These are phyloP conservation scores for Embidobia sp. DNA, from an alignment of 2,888 invertebrate species.

Conservation along the genomic window DNA sequence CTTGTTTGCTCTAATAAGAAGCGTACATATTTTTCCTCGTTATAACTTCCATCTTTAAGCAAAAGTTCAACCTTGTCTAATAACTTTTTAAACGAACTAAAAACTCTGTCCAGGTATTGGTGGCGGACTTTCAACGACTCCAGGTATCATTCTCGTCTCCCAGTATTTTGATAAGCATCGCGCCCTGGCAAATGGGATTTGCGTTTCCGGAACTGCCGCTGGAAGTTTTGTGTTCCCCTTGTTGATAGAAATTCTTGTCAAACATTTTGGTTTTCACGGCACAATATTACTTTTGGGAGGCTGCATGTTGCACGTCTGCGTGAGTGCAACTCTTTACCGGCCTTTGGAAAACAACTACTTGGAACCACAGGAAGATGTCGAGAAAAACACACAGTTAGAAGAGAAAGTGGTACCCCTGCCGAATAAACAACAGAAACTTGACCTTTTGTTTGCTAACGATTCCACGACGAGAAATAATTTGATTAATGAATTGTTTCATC, in stretches of 20 bases:
- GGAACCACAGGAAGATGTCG: slow-evolving; percentile 19
- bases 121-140: slow-evolving; percentile 90
- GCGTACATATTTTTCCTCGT: too few species aligned
- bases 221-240: slow-evolving; percentile 91
- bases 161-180: slow-evolving; percentile 91
- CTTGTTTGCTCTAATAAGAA: too few species aligned
- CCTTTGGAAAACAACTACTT: slow-evolving; percentile 82
- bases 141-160: slow-evolving; percentile 90
- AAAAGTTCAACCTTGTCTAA: too few species aligned
- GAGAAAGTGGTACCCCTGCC: slow-evolving; percentile 69
- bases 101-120: slow-evolving; percentile 86
- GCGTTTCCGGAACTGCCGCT: slow-evolving; percentile 90
- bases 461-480: slow-evolving; percentile 77
- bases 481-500: slow-evolving; percentile 80
- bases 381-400: slow-evolving; percentile 62
- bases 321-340: slow-evolving; percentile 87
- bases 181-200: slow-evolving; percentile 90
- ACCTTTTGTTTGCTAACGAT: slow-evolving; percentile 78
- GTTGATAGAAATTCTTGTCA: slow-evolving; percentile 87
- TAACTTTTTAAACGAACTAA: too few species aligned
- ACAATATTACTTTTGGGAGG: slow-evolving; percentile 87
- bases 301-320: slow-evolving; percentile 89
- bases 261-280: slow-evolving; percentile 88
- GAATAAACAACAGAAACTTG: slow-evolving; percentile 79
- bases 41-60: too few species aligned